Evolutionary conservation across 2,113 vertebrate genomes (phyloP).

Genomic region (Geococcyx californianus): DNA sequence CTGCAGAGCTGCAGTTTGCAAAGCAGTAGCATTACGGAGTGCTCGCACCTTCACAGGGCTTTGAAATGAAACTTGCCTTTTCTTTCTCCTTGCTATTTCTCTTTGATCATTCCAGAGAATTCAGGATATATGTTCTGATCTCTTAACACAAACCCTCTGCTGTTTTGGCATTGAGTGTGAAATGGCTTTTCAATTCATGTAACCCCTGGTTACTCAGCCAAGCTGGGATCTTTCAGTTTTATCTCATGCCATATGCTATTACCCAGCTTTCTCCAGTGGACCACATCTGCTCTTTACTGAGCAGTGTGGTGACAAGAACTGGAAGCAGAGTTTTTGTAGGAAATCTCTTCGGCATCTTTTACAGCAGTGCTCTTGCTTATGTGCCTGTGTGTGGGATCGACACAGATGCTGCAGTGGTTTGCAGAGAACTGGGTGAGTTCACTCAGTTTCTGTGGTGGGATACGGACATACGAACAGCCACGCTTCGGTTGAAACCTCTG

Average conservation of each 20-base stretch:
- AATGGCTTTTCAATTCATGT: not conserved
- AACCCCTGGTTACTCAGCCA: not conserved
- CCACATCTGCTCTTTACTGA: not conserved
- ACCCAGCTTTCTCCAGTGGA: not conserved
- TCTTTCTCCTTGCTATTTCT: not conserved
- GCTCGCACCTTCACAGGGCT: not conserved
- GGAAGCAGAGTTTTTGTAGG: not conserved
- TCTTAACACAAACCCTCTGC: not conserved
- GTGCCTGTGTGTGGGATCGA: rapidly evolving
- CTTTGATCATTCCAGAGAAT: not conserved
- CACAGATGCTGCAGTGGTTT: rapidly evolving
- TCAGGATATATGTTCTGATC: not conserved
- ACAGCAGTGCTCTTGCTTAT: not conserved
- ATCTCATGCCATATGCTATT: not conserved
- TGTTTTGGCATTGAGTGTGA: not conserved
- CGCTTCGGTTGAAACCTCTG: not conserved
- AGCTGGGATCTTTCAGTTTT: rapidly evolving
- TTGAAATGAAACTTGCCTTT: not conserved
- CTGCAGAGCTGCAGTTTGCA: not conserved
- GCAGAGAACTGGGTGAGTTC: not conserved
- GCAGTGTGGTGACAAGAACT: not conserved
- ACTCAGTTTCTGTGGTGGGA: not conserved
- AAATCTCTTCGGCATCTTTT: not conserved
- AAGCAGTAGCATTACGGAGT: not conserved
- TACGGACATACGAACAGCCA: not conserved